These are phyloP conservation scores for Australoheros scitulus DNA, from an alignment of 2,113 vertebrate genomes.

Conservation along the genomic window DNA sequence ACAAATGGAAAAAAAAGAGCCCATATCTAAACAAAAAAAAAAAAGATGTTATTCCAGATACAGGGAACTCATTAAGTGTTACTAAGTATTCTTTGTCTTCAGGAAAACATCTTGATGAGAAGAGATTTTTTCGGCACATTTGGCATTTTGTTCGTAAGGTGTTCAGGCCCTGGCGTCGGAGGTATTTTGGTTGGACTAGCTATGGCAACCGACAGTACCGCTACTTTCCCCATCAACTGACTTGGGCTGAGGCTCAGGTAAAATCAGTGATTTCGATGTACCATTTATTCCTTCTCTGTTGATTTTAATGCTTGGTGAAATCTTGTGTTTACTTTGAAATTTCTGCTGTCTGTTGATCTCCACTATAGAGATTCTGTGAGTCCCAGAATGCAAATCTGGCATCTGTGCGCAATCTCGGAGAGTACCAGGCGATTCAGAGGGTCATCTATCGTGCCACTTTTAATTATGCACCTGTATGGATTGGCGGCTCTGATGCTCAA, in stretches of 20 bases:
- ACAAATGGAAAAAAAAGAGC: no score
- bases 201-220: background rate
- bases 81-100: background rate
- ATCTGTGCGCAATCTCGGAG: background rate
- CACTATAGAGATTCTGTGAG: background rate
- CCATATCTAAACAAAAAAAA: no score
- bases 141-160: no score
- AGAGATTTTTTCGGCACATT: no score
- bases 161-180: no score
- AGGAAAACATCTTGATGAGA: background rate
- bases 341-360: background rate
- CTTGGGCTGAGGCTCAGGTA: constrained; percentile 1
- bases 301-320: no score
- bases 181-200: no score
- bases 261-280: no score
- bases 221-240: background rate
- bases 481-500: background rate
- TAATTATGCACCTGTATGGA: accelerated
- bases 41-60: background rate
- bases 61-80: accelerated
- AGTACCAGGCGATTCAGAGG: background rate
- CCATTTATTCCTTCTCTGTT: no score
- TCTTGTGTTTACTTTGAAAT: background rate
- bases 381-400: background rate
- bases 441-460: accelerated